Base-by-base conservation (phyloP, 1,140 invertebrate species). In the Halesus radiatus region DNA sequence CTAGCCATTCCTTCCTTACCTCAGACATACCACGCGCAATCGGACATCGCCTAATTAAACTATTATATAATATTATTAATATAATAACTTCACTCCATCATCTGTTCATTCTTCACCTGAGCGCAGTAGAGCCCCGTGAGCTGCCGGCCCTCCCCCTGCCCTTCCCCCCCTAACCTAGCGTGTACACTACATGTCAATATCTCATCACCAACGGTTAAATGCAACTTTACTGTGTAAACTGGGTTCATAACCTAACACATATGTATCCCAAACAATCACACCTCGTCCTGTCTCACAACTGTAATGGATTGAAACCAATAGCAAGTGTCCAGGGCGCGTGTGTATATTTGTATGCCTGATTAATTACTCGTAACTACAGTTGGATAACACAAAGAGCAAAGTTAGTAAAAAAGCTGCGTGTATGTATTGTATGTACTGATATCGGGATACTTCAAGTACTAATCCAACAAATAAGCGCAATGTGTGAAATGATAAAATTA, bases 31-130 rank as follows among this genome's bases (percentile, higher is more conserved):
- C 70, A 78, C 78, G 70, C 78, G 56, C 80, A 82, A 53, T 77
- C 78, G 76, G 58, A 74, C 78, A 82, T 82, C 78, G 64, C 76
- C 80, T 79, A 84, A 81, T 83, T 83, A 83, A 83, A 77, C 82
- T 83, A 83, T 83, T 83, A 80, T 81, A 83, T 81, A 80, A 80
- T 79, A 80, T 80, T 81, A 81, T 82, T 82, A 75, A 81, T 81
- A 81, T 83, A 83, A 83, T 53, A 52, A 72, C 68, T 75, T 80
- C 76, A 79, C 72, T 77, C 60, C 26, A 58, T 80, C 79, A 53
- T 80, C 81, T 74, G 54, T 56, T 76, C 76, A 80, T 79, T 29
- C 76, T 18, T 76, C 82, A 76, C 72, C 70, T 52, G 76, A 45
- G 62, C 29, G 68, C 50, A 72, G 68, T 72, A 16, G 62, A 29